Percentiles rank a stretch among this genome's conserved stretches.
phyloP scores from a whole-genome alignment of 2,797 vertebrate genomes.

The Sylvilagus floridanus region DNA sequence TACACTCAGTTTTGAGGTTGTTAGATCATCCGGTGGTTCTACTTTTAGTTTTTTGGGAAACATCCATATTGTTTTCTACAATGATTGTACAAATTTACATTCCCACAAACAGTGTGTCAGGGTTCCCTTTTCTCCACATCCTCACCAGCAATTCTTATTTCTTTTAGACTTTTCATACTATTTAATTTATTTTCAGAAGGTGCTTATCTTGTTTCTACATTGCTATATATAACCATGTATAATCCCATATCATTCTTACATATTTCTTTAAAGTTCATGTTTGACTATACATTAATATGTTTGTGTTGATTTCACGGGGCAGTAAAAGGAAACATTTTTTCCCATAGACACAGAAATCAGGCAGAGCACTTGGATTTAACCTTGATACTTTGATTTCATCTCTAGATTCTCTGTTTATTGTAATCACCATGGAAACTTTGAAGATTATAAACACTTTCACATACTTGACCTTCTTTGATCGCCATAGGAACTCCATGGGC shows the following conservation, averaged over 20 bases:
- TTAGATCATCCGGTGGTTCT: no score
- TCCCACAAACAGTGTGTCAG: no score
- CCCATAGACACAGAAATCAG: background rate
- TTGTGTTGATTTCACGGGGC: constrained; percentile 23
- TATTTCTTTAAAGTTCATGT: background rate
- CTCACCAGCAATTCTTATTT: no score
- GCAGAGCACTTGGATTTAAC: background rate
- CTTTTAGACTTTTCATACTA: no score
- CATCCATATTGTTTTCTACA: no score
- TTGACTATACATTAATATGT: background rate
- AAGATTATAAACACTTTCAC: constrained; percentile 15
- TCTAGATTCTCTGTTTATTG: background rate
- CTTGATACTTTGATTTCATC: background rate
- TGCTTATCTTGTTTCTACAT: background rate
- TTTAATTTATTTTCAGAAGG: constrained; percentile 7
- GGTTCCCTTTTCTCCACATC: no score
- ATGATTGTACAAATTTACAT: no score
- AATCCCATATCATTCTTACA: background rate
- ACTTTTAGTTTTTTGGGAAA: no score
- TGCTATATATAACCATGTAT: background rate
- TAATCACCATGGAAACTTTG: constrained; percentile 2
- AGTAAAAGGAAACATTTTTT: background rate
- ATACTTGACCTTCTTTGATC: background rate
- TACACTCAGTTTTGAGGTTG: no score
- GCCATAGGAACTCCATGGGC: background rate